Conservation (phyloP, 1,140 invertebrate species). For the Odontomachus brunneus region DNA sequence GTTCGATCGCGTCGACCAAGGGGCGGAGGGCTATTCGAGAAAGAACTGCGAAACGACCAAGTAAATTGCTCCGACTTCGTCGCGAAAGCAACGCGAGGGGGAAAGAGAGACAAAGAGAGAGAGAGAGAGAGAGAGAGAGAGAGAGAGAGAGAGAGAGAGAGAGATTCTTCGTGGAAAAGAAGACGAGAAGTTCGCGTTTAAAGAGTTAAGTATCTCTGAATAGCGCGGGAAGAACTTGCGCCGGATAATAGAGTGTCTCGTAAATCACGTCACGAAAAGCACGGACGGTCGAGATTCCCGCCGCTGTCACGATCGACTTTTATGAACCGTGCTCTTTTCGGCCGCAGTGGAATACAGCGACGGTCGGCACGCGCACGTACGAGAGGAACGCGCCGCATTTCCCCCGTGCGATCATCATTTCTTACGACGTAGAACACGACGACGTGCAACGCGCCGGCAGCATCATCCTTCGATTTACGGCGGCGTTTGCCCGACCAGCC, state of each 20-base stretch:
- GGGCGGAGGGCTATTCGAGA: background rate
- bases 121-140: too few relatives aligned
- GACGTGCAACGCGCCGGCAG: too few relatives aligned
- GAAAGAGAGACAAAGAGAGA: background rate
- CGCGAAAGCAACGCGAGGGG: background rate
- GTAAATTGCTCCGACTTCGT: constrained; percentile 23
- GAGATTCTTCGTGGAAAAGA: background rate
- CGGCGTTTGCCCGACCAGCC: too few relatives aligned
- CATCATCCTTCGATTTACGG: too few relatives aligned
- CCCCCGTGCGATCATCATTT: background rate
- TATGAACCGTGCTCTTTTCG: background rate
- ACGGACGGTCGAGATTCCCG: constrained; percentile 17
- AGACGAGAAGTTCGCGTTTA: constrained; percentile 12
- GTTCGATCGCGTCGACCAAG: background rate
- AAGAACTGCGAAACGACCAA: background rate
- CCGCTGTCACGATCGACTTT: background rate
- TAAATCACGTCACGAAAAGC: constrained; percentile 10
- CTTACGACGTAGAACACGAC: too few relatives aligned
- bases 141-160: too few relatives aligned
- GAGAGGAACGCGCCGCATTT: background rate
- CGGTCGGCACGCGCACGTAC: background rate
- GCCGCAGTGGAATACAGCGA: background rate
- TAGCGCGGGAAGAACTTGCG: background rate
- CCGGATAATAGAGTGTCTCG: background rate
- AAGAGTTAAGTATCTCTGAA: constrained; percentile 47